Evolutionary conservation across 2,113 vertebrate genomes (phyloP).

Genomic region (Noturus placidus): DNA sequence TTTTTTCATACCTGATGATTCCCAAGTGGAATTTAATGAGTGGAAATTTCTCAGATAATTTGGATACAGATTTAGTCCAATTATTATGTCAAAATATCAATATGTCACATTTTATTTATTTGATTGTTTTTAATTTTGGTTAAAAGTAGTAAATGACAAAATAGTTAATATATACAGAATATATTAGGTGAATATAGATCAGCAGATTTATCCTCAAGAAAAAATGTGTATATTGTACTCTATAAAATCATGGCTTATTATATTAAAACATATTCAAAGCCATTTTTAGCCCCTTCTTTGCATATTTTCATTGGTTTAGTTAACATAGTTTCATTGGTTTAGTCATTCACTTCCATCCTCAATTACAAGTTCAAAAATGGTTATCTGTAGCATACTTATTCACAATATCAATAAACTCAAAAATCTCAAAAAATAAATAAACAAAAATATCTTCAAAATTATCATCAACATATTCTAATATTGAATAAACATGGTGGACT

Average conservation of each 20-base stretch:
- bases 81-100: neutral
- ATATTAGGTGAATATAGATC: too few species aligned
- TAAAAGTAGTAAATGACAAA: neutral
- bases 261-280: neutral
- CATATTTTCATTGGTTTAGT: too few species aligned
- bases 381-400: neutral
- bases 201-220: neutral
- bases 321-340: neutral
- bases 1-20: neutral
- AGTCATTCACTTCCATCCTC: neutral
- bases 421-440: too few species aligned
- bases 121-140: neutral
- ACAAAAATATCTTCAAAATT: neutral
- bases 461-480: neutral
- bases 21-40: neutral
- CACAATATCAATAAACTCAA: neutral
- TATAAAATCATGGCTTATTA: neutral
- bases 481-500: neutral
- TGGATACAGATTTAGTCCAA: neutral
- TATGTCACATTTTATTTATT: neutral
- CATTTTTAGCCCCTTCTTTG: neutral
- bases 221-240: neutral
- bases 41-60: neutral
- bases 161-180: neutral
- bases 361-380: neutral